These are phyloP conservation scores for Manduca sexta DNA, from an alignment of 1,140 invertebrate genomes.

Conservation along the genomic window DNA sequence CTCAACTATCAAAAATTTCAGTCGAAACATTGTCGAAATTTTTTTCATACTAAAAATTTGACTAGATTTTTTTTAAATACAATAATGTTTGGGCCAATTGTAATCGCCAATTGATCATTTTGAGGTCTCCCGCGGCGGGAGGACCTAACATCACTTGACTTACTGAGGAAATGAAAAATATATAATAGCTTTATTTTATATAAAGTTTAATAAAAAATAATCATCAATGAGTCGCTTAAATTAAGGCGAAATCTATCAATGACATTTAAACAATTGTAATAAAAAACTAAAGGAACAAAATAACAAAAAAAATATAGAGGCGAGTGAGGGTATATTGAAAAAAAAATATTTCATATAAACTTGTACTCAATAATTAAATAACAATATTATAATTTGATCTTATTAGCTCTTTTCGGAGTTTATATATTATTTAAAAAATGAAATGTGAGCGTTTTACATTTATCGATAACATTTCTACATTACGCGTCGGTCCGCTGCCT, in stretches of 20 bases:
- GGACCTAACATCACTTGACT: constrained; percentile 41
- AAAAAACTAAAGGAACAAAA: constrained; percentile 70
- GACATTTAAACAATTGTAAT: constrained; percentile 64
- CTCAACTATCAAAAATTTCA: constrained; percentile 44
- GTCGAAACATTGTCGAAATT: constrained; percentile 48
- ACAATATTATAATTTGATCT: constrained; percentile 72
- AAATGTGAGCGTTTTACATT: constrained; percentile 40
- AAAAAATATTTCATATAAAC: constrained; percentile 68
- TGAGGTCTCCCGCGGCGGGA: neutral
- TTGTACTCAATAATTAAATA: constrained; percentile 72
- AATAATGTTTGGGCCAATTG: constrained; percentile 52
- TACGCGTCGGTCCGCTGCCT: constrained; percentile 59
- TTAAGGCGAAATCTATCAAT: constrained; percentile 39
- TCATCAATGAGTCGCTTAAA: constrained; percentile 41
- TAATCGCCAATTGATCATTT: constrained; percentile 33
- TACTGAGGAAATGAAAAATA: constrained; percentile 64
- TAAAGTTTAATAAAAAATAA: constrained; percentile 41
- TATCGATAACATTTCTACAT: constrained; percentile 39
- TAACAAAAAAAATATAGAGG: constrained; percentile 66
- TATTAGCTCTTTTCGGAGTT: constrained; percentile 51
- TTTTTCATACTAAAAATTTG: constrained; percentile 60
- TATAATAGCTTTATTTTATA: constrained; percentile 33
- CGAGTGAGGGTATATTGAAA: constrained; percentile 65
- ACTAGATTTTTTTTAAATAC: constrained; percentile 61
- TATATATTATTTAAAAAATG: constrained; percentile 50